These are phyloP conservation scores for Pantherophis vulpinus DNA, from an alignment of 2,797 vertebrate species.

Conservation along the genomic window DNA sequence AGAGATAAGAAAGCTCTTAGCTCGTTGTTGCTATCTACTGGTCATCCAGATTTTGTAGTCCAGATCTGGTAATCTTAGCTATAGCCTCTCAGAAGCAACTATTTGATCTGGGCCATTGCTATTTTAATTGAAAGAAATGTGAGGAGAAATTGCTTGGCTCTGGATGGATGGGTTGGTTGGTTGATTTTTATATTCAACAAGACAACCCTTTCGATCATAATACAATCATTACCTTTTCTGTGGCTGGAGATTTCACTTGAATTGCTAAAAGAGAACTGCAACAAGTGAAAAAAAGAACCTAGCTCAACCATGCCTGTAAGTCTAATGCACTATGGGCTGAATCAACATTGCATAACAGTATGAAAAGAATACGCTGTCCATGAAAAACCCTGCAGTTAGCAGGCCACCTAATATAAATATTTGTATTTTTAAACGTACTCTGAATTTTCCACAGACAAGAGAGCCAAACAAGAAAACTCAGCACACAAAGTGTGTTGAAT, in stretches of 20 bases:
- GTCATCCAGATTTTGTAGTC: neutral
- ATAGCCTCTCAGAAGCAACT: neutral
- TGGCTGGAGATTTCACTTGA: neutral
- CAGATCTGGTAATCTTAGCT: neutral
- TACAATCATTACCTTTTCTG: neutral
- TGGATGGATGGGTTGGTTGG: neutral
- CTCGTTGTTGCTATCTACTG: neutral
- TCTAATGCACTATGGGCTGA: neutral
- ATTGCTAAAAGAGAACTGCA: neutral
- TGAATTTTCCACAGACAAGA: neutral
- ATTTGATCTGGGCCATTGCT: neutral
- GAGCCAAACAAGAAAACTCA: neutral
- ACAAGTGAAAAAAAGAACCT: neutral
- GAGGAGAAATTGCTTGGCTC: neutral
- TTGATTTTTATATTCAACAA: neutral
- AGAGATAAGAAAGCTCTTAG: neutral
- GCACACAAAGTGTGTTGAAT: neutral
- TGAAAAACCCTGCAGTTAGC: neutral
- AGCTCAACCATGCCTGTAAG: neutral
- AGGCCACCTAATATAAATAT: neutral
- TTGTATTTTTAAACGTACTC: neutral
- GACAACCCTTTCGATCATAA: neutral
- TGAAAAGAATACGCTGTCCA: neutral
- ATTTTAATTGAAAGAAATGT: neutral
- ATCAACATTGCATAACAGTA: neutral